Evolutionary conservation across 2,113 vertebrate species (phyloP), one percentile per base, ranked within the genome.

Genomic region (Pelvicachromis taeniatus): DNA sequence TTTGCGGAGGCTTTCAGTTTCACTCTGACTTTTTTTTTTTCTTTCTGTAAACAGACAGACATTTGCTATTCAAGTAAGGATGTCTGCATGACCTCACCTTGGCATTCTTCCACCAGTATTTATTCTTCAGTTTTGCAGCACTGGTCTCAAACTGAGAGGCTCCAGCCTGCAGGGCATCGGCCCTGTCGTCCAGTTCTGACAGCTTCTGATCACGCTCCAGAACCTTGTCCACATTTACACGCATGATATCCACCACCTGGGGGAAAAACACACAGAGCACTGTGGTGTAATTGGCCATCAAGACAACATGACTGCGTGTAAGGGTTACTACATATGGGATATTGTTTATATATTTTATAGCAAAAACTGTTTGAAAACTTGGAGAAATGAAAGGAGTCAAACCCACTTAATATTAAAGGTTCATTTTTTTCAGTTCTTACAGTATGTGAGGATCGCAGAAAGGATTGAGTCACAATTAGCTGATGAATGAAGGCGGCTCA

Each of bases 131-230:
- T 92, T 98, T 98, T 86, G 97, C 97, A 89, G 97, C 97, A 0
- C 97, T 99, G 33, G 98, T 99, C 95, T 99, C 99, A 90, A 99
- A 99, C 86, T 99, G 98, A 87, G 99, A 99, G 5, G 99, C 99
- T 79, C 96, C 96, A 87, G 96, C 96, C 94, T 96, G 96, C 93
- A 96, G 92, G 84, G 96, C 96, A 11, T 96, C 96, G 45, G 96
- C 96, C 93, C 96, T 93, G 50, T 96, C 96, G 79, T 96, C 99
- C 97, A 8, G 82, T 89, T 99, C 98, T 0, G 98, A 97, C 45
- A 99, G 97, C 95, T 99, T 99, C 96, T 99, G 98, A 56, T 99
- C 99, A 87, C 99, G 95, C 89, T 99, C 99, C 95, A 99, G 83
- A 1, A 99, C 99, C 93, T 99, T 99, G 86, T 99, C 98, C 94